Percentiles rank a stretch among this genome's conserved stretches.
phyloP scores from a whole-genome alignment of 2,113 vertebrate genomes.

The Eolophus roseicapilla region DNA sequence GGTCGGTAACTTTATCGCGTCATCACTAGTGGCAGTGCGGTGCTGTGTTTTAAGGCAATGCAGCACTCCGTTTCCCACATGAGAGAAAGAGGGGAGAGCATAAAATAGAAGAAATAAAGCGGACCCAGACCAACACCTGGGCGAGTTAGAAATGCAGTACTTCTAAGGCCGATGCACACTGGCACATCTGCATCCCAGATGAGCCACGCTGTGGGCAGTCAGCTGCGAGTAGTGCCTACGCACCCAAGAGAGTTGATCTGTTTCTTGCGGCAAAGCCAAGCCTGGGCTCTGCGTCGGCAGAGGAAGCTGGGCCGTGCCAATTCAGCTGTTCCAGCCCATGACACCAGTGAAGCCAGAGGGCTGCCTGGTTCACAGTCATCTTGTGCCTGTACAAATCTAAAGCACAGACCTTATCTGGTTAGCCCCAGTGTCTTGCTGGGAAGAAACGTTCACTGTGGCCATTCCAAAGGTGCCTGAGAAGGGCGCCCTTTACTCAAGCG shows the following conservation, averaged over 20 bases:
- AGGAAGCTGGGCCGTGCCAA: background rate
- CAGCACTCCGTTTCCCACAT: background rate
- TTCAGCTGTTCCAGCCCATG: background rate
- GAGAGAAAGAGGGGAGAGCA: background rate
- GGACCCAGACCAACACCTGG: background rate
- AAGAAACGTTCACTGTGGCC: rapidly evolving
- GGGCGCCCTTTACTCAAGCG: rapidly evolving
- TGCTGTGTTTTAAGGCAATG: background rate
- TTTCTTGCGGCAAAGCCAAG: background rate
- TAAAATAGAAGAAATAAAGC: background rate
- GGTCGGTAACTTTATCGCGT: background rate
- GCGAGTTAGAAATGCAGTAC: background rate
- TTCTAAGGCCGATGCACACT: background rate
- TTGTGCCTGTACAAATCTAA: background rate
- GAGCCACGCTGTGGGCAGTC: background rate
- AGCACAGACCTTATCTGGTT: rapidly evolving
- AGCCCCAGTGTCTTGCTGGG: no score
- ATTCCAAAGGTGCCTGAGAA: background rate
- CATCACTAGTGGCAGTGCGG: no score
- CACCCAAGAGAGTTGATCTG: background rate
- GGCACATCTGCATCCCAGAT: background rate
- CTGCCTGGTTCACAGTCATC: background rate
- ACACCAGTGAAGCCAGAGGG: background rate
- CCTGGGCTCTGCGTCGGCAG: no score
- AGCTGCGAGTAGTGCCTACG: rapidly evolving